phyloP scores from a whole-genome alignment of 2,888 invertebrate genomes.

The Nymphalis urticae region DNA sequence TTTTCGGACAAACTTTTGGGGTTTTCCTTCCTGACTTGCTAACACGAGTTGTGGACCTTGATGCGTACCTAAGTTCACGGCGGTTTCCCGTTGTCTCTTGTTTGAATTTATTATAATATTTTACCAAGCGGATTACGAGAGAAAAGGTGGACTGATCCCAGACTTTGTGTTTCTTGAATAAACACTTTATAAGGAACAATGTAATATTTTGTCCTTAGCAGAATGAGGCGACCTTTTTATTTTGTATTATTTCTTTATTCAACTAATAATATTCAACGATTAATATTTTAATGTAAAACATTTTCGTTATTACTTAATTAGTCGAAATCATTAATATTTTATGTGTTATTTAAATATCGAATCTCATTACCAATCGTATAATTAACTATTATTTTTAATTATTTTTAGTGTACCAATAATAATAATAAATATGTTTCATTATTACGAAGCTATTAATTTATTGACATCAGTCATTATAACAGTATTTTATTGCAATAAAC shows the following conservation, averaged over 20 bases:
- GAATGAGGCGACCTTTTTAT: conserved; percentile 4
- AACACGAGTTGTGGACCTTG: conserved; percentile 65
- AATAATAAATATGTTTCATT: too few relatives aligned
- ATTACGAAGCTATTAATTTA: too few relatives aligned
- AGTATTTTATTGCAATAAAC: too few relatives aligned
- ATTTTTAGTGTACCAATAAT: too few relatives aligned
- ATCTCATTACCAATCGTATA: too few relatives aligned
- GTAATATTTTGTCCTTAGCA: conserved; percentile 25
- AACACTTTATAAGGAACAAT: conserved; percentile 27
- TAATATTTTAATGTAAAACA: not conserved
- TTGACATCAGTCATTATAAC: too few relatives aligned
- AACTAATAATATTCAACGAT: not conserved
- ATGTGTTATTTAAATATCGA: too few relatives aligned
- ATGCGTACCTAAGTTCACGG: conserved; percentile 58
- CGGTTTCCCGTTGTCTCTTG: conserved; percentile 64
- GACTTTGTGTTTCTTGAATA: conserved; percentile 39
- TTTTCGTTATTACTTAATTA: not conserved
- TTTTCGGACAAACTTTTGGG: conserved; percentile 52
- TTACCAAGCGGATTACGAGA: conserved; percentile 56
- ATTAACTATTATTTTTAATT: too few relatives aligned
- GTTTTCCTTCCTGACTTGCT: conserved; percentile 74
- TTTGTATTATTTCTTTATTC: conserved; percentile 6
- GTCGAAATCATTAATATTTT: too few relatives aligned
- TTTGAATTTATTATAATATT: conserved; percentile 67
- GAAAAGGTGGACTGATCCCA: conserved; percentile 55